phyloP scores from a whole-genome alignment of 1,140 invertebrate genomes.

The Meloidogyne floridensis region DNA sequence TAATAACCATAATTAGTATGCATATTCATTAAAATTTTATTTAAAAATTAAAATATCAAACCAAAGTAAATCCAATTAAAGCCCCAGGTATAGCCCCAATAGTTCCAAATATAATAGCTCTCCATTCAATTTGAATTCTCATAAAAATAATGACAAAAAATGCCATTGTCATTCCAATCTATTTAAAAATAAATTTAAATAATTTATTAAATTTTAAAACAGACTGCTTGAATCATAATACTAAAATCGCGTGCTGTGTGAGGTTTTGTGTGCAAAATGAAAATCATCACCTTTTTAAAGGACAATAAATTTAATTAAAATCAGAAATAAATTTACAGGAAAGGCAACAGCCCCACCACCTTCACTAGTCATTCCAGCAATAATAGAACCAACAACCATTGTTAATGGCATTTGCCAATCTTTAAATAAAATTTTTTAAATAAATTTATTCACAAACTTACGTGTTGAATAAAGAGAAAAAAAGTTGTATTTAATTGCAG shows the following conservation, averaged over 20 bases:
- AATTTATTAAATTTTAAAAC: slow-evolving; percentile 11
- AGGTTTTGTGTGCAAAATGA: slow-evolving; percentile 42
- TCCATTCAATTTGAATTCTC: slow-evolving; percentile 51
- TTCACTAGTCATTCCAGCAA: slow-evolving; percentile 43
- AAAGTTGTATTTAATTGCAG: slow-evolving; percentile 40
- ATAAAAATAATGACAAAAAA: slow-evolving; percentile 46
- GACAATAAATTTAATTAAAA: not conserved
- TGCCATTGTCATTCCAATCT: slow-evolving; percentile 41
- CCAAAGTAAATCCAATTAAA: slow-evolving; percentile 40
- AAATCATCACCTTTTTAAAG: slow-evolving; percentile 48
- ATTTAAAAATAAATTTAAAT: not conserved
- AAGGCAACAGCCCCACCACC: slow-evolving; percentile 41
- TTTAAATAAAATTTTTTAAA: not conserved
- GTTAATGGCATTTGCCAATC: slow-evolving; percentile 50
- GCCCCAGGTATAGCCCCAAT: slow-evolving; percentile 45
- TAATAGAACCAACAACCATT: slow-evolving; percentile 42
- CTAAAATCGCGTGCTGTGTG: slow-evolving; percentile 43
- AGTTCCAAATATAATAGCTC: slow-evolving; percentile 36
- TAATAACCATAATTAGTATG: too few species aligned
- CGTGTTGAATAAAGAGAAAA: slow-evolving; percentile 38
- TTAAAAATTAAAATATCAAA: slow-evolving; percentile 14
- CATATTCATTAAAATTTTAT: not conserved
- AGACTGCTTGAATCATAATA: slow-evolving; percentile 43
- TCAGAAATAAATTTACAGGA: slow-evolving; percentile 22
- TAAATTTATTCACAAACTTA: not conserved